Evolutionary conservation across 2,888 invertebrate species (phyloP).

Genomic region (Scaptomyza parva): DNA sequence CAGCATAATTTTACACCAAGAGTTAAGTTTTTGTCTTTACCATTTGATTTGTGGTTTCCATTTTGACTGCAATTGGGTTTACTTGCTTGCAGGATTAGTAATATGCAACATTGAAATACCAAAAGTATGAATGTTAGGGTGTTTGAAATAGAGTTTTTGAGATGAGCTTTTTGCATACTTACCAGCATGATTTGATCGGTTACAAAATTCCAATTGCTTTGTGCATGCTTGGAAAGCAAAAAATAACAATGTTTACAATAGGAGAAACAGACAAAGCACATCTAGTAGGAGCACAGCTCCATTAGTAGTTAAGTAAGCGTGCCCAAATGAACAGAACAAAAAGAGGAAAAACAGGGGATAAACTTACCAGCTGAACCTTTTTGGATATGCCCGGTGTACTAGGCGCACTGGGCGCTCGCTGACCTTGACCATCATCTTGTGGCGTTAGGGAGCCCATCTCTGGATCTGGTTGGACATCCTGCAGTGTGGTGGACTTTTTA

Average conservation of each 20-base stretch:
- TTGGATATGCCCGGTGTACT: conserved; percentile 90
- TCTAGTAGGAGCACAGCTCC: conserved; percentile 10
- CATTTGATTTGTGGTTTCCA: conserved; percentile 32
- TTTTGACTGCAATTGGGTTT: conserved; percentile 67
- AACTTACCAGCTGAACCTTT: conserved; percentile 93
- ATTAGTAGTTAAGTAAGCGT: conserved; percentile 17
- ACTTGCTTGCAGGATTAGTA: conserved; percentile 78
- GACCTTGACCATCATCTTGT: conserved; percentile 70
- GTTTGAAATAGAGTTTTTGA: not conserved
- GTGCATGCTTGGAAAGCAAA: conserved; percentile 74
- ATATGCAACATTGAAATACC: conserved; percentile 21
- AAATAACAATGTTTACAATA: conserved; percentile 26
- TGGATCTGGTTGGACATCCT: conserved; percentile 92
- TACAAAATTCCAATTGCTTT: conserved; percentile 76
- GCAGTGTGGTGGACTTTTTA: conserved; percentile 93
- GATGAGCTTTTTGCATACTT: conserved; percentile 38
- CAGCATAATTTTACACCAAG: not conserved
- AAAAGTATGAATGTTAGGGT: conserved; percentile 15
- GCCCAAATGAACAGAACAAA: not conserved
- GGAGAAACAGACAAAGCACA: conserved; percentile 21
- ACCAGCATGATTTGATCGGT: conserved; percentile 74
- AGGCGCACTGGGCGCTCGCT: conserved; percentile 85
- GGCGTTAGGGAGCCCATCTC: conserved; percentile 86
- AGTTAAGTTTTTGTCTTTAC: conserved; percentile 33
- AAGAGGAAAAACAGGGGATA: accelerated